Conservation (phyloP, 2,888 invertebrate species). For the Heliconius aoede region DNA sequence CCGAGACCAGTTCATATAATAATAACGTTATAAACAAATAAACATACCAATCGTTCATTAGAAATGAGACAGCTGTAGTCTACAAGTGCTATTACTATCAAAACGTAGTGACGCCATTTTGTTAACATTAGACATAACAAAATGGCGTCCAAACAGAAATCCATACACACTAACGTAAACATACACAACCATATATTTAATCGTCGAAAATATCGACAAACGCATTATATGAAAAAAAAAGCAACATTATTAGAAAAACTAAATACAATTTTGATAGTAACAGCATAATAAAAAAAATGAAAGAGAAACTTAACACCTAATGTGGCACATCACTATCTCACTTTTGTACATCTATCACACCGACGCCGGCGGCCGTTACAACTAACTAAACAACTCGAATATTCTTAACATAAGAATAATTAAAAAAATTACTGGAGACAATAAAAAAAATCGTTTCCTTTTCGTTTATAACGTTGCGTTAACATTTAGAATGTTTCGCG, state of each 20-base stretch:
- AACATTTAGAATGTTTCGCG: conserved; percentile 23
- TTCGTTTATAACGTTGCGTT: conserved; percentile 33
- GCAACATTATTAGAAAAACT: conserved; percentile 1
- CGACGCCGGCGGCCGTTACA: conserved; percentile 54
- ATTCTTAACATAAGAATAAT: conserved; percentile 82
- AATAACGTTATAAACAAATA: conserved; percentile 78
- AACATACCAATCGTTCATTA: conserved; percentile 70
- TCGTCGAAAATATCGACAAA: neutral
- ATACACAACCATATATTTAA: conserved; percentile 21
- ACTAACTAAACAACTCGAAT: conserved; percentile 66
- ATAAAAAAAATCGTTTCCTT: conserved; percentile 45
- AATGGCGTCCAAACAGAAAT: conserved; percentile 12
- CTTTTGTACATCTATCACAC: conserved; percentile 62
- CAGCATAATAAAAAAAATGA: conserved; percentile 35
- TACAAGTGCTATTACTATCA: conserved; percentile 58
- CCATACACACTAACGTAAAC: conserved; percentile 11
- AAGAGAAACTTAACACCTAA: conserved; percentile 51
- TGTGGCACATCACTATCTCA: conserved; percentile 68
- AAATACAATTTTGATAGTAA: conserved; percentile 38
- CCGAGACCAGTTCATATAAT: conserved; percentile 72
- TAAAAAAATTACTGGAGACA: conserved; percentile 66
- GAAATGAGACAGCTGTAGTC: conserved; percentile 68
- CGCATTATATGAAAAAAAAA: conserved; percentile 4
- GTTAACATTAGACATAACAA: neutral
- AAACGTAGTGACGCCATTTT: conserved; percentile 34